A percentile compares a stretch with the other conserved stretches of the same genome.
Evolutionary conservation across 2,888 invertebrate genomes (phyloP).

Genomic region (Agrotis exclamationis): DNA sequence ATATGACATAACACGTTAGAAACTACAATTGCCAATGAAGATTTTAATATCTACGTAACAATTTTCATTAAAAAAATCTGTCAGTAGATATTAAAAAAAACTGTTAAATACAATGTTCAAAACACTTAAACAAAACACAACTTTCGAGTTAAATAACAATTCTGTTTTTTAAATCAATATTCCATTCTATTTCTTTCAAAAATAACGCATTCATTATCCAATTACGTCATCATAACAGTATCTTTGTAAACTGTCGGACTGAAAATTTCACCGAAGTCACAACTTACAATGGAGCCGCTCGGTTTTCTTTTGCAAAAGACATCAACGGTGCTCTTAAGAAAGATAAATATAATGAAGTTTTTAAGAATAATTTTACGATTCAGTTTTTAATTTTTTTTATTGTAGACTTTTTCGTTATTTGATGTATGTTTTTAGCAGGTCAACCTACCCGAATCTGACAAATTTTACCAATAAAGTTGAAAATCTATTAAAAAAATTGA

Average conservation of each 20-base stretch:
- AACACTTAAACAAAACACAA: too few species aligned
- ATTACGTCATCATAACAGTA: neutral
- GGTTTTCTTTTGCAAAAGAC: conserved; percentile 79
- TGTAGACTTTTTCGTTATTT: neutral
- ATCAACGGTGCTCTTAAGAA: conserved; percentile 73
- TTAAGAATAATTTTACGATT: neutral
- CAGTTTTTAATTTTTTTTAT: fast-evolving
- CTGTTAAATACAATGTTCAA: too few species aligned
- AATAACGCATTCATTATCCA: neutral
- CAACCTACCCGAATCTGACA: too few species aligned
- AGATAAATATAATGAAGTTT: conserved; percentile 1
- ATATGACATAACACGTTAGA: too few species aligned
- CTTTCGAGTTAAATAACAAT: too few species aligned
- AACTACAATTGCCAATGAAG: neutral
- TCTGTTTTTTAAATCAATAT: too few species aligned
- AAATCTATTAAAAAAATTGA: too few species aligned
- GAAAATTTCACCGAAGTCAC: neutral
- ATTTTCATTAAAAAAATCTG: neutral
- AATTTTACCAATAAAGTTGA: too few species aligned
- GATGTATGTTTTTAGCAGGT: too few species aligned
- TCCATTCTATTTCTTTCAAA: neutral
- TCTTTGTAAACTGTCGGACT: neutral
- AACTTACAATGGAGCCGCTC: conserved; percentile 38
- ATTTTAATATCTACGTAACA: neutral
- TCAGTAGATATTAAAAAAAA: too few species aligned